phyloP scores from a whole-genome alignment of 2,888 invertebrate genomes.

The Zele albiditarsus region DNA sequence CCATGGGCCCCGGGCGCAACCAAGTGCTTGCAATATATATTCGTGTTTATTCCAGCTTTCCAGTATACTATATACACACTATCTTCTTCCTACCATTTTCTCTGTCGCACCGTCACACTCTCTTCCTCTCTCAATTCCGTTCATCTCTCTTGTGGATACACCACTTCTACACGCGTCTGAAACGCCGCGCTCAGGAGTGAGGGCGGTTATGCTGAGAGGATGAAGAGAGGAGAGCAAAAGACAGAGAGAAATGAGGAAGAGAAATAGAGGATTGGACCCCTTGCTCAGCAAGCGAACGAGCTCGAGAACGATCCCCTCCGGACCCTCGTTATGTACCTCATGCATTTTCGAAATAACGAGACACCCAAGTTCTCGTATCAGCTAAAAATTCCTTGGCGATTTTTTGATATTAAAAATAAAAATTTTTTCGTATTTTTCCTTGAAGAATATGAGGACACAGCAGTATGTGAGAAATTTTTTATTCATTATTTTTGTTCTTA shows the following conservation, averaged over 20 bases:
- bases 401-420: slow-evolving; percentile 16
- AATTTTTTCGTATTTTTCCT: background rate
- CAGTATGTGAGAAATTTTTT: background rate
- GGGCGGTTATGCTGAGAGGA: slow-evolving; percentile 14
- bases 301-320: slow-evolving; percentile 24
- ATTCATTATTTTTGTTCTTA: background rate
- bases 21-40: slow-evolving; percentile 39
- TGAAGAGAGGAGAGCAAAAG: slow-evolving; percentile 8
- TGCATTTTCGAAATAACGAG: slow-evolving; percentile 41
- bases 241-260: background rate
- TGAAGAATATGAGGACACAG: background rate
- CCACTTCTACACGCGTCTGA: slow-evolving; percentile 32
- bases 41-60: slow-evolving; percentile 36
- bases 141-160: slow-evolving; percentile 10
- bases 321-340: slow-evolving; percentile 36
- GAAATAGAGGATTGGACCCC: slow-evolving; percentile 45
- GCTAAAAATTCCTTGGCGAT: slow-evolving; percentile 15
- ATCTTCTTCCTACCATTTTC: background rate
- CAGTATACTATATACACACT: background rate
- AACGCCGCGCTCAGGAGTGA: slow-evolving; percentile 29
- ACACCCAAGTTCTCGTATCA: slow-evolving; percentile 25
- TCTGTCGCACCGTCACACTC: slow-evolving; percentile 25
- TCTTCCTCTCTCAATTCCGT: slow-evolving; percentile 8
- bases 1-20: slow-evolving; percentile 44
- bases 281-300: slow-evolving; percentile 51